Evolutionary conservation across 35 echinoderm and acorn worm species (phyloP).

Genomic region (Apostichopus californicus): DNA sequence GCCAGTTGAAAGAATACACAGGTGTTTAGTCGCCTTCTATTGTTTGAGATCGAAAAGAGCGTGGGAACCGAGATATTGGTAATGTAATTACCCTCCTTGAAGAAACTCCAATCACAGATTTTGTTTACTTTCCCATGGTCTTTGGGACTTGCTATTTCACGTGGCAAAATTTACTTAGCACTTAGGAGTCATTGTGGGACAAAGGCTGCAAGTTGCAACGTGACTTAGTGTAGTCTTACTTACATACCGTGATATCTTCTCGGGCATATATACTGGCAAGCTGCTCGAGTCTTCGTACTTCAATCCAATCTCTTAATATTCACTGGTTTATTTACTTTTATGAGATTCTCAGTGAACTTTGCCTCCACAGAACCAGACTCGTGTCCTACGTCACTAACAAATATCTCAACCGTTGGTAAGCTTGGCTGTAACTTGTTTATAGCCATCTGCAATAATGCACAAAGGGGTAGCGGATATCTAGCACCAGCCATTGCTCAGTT

Average conservation of each 20-base stretch:
- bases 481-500: too few relatives aligned
- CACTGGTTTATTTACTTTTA: conserved; percentile 31
- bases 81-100: conserved; percentile 53
- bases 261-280: not conserved
- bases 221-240: not conserved
- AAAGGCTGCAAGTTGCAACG: conserved; percentile 23
- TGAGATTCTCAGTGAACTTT: conserved; percentile 46
- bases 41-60: conserved; percentile 40
- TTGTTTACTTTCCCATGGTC: conserved; percentile 55
- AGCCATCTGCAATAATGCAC: too few relatives aligned
- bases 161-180: conserved; percentile 50
- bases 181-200: conserved; percentile 47
- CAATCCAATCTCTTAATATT: not conserved
- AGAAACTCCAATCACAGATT: conserved; percentile 24
- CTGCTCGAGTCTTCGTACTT: not conserved
- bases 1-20: conserved; percentile 58
- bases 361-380: not conserved
- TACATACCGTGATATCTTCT: too few relatives aligned
- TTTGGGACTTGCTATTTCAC: conserved; percentile 38
- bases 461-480: too few relatives aligned
- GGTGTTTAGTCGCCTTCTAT: conserved; percentile 44
- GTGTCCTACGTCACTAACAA: too few relatives aligned
- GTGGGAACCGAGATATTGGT: conserved; percentile 29
- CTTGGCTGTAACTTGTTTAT: too few relatives aligned
- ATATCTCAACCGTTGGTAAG: too few relatives aligned